phyloP scores from a whole-genome alignment of 2,888 invertebrate genomes.

The Spatulosminthurus flaviceps region DNA sequence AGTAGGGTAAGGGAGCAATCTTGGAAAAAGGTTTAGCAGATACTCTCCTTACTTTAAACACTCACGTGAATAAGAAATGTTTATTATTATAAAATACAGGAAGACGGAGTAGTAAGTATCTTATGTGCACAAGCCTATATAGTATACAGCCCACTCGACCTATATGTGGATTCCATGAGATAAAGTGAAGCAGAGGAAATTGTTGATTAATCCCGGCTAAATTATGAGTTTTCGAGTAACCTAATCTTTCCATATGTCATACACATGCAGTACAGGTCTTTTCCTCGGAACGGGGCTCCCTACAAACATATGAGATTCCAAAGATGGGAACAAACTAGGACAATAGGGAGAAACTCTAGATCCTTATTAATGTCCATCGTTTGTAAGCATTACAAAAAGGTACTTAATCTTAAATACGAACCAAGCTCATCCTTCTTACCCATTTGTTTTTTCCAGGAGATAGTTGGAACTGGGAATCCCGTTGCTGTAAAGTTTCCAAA shows the following conservation, averaged over 20 bases:
- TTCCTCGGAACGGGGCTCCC: background rate
- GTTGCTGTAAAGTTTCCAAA: constrained; percentile 63
- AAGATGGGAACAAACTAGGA: background rate
- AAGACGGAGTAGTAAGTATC: no score
- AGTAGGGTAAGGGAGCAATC: background rate
- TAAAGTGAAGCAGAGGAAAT: constrained; percentile 21
- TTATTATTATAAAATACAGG: constrained; percentile 14
- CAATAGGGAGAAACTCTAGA: constrained; percentile 24
- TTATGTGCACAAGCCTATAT: no score
- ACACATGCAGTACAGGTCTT: background rate
- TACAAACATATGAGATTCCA: background rate
- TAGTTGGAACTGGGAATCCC: constrained; percentile 67
- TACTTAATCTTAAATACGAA: constrained; percentile 31
- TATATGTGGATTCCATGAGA: constrained; percentile 2
- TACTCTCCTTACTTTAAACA: background rate
- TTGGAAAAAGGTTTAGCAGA: constrained; percentile 8
- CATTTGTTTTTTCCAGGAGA: constrained; percentile 67
- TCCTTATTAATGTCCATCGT: constrained; percentile 46
- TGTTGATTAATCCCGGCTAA: constrained; percentile 40
- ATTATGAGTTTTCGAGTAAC: constrained; percentile 31
- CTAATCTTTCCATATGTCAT: constrained; percentile 38
- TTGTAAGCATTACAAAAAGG: constrained; percentile 40
- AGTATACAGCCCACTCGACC: background rate
- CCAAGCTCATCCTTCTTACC: constrained; percentile 64
- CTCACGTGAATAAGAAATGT: background rate